A percentile compares a stretch with the other conserved stretches of the same genome.
Conservation (phyloP, 2,797 vertebrate species). For the Sebastes matsubarae region DNA sequence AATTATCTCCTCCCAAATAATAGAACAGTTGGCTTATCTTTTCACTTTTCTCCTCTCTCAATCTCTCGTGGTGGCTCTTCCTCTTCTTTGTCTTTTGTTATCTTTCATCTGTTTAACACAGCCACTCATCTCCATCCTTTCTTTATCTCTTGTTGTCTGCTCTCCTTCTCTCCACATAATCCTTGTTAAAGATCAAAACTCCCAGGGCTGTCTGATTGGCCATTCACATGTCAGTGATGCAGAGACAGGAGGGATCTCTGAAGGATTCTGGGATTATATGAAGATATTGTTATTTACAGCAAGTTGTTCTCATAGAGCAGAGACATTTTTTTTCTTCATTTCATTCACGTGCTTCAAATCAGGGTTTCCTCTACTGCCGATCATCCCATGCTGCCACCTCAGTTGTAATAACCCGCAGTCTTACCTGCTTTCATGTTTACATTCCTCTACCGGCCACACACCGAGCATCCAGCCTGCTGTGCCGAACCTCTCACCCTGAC, state of each 20-base stretch:
- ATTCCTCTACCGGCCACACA: slow-evolving; percentile 24
- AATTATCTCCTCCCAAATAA: slow-evolving; percentile 52
- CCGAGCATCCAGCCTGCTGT: slow-evolving; percentile 15
- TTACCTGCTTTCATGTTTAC: slow-evolving; percentile 38
- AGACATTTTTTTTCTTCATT: neutral
- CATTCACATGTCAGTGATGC: slow-evolving; percentile 26
- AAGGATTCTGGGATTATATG: neutral
- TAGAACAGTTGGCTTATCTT: slow-evolving; percentile 9
- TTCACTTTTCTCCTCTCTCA: neutral
- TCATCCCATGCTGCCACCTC: slow-evolving; percentile 2
- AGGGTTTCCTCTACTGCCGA: slow-evolving; percentile 2
- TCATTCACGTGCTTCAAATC: slow-evolving; percentile 26
- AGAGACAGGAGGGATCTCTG: slow-evolving; percentile 5
- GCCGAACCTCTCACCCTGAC: slow-evolving; percentile 55
- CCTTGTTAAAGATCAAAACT: slow-evolving; percentile 45
- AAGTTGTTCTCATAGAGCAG: slow-evolving; percentile 8
- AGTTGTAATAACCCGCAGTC: slow-evolving; percentile 12
- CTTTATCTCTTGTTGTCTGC: slow-evolving; percentile 25
- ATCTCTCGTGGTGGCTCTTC: neutral
- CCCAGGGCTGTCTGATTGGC: slow-evolving; percentile 33
- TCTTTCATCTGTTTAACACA: slow-evolving; percentile 26
- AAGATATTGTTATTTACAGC: slow-evolving; percentile 15
- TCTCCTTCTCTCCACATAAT: slow-evolving; percentile 1
- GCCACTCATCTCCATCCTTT: slow-evolving; percentile 23
- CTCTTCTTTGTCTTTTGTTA: slow-evolving; percentile 2